Evolutionary conservation across 2,888 invertebrate species (phyloP).

Genomic region (Autographa pulchrina): DNA sequence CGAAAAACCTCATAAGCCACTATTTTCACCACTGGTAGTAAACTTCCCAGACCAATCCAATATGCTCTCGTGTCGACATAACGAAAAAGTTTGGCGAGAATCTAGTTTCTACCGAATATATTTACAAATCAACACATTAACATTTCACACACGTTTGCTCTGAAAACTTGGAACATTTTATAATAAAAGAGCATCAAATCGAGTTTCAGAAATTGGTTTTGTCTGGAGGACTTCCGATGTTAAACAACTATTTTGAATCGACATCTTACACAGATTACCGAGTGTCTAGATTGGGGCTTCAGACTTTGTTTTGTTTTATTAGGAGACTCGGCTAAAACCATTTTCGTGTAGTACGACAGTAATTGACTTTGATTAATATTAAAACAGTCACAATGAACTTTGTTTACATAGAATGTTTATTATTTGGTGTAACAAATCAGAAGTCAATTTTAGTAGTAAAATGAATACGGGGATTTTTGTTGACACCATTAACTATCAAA

Average conservation of each 20-base stretch:
- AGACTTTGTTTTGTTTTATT: not conserved
- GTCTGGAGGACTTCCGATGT: constrained; percentile 23
- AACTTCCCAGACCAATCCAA: constrained; percentile 29
- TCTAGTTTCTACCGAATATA: constrained; percentile 18
- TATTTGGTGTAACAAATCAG: not conserved
- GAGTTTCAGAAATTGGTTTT: constrained; percentile 21
- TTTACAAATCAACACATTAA: constrained; percentile 29
- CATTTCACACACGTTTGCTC: constrained; percentile 31
- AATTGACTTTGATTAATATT: not conserved
- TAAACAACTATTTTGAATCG: not conserved
- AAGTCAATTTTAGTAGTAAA: not conserved
- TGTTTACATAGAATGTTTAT: not conserved
- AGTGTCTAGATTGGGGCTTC: not conserved
- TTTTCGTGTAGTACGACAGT: constrained; percentile 1
- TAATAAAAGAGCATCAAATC: constrained; percentile 16
- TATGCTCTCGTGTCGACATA: constrained; percentile 7
- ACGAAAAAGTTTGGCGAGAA: constrained; percentile 26
- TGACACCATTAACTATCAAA: not conserved
- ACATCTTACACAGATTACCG: not conserved
- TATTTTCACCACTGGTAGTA: constrained; percentile 16
- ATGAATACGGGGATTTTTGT: not conserved
- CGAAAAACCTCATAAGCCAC: not conserved
- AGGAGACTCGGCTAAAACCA: constrained; percentile 5
- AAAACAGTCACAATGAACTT: not conserved
- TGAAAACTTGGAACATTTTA: constrained; percentile 21